Percentiles rank a stretch among this genome's conserved stretches.
phyloP scores from a whole-genome alignment of 2,888 invertebrate species.

The Helobdella robusta region DNA sequence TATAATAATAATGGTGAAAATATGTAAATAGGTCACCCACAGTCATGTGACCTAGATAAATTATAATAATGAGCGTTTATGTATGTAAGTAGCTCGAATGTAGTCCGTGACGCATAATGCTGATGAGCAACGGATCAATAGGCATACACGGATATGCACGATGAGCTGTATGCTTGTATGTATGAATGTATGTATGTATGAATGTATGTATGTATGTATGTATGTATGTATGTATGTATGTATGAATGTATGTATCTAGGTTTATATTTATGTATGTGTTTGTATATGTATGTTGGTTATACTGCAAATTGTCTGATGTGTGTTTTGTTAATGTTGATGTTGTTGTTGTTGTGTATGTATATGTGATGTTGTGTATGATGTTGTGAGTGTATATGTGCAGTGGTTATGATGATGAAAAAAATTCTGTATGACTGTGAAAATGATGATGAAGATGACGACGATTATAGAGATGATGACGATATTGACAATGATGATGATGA shows the following conservation, averaged over 20 bases:
- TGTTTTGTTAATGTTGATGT: not conserved
- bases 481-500: conserved; percentile 18
- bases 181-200: conserved; percentile 19
- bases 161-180: not conserved
- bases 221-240: conserved; percentile 23
- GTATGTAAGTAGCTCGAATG: too few relatives aligned
- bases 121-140: not conserved
- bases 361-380: not conserved
- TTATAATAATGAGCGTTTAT: too few relatives aligned
- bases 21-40: too few relatives aligned
- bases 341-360: too few relatives aligned
- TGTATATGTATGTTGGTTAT: not conserved
- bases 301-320: not conserved
- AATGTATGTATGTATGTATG: conserved; percentile 20
- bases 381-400: too few relatives aligned
- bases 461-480: conserved; percentile 15
- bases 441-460: conserved; percentile 12
- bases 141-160: not conserved
- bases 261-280: conserved; percentile 11
- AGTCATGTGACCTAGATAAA: too few relatives aligned
- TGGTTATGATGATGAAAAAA: too few relatives aligned
- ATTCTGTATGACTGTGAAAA: too few relatives aligned
- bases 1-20: too few relatives aligned
- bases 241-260: conserved; percentile 18
- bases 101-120: not conserved